Conservation (phyloP, 2,888 invertebrate species). For the Mythimna vitellina region DNA sequence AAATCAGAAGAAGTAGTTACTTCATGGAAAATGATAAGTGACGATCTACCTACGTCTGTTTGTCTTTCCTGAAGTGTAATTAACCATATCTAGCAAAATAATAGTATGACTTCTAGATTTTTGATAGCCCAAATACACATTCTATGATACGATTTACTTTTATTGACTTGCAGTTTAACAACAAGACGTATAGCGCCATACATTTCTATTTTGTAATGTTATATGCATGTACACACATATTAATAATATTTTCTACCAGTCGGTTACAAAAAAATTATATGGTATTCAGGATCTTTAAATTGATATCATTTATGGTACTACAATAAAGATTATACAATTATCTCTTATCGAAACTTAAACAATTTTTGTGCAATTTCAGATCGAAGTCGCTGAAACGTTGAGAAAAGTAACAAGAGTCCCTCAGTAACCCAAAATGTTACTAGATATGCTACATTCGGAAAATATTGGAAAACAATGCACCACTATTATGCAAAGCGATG, state of each 20-base stretch:
- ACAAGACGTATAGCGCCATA: too few species aligned
- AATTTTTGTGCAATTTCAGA: background rate
- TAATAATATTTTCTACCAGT: too few species aligned
- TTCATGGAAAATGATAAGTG: slow-evolving; percentile 36
- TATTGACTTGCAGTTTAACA: too few species aligned
- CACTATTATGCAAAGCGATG: slow-evolving; percentile 45
- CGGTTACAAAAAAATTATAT: slow-evolving; percentile 6
- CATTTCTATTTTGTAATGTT: too few species aligned
- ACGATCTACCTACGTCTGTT: background rate
- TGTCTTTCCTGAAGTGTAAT: background rate
- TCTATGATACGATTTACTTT: background rate
- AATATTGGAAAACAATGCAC: slow-evolving; percentile 9
- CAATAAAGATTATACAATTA: slow-evolving; percentile 27
- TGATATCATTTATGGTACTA: slow-evolving; percentile 31
- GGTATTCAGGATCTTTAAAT: slow-evolving; percentile 5
- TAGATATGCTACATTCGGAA: slow-evolving; percentile 17
- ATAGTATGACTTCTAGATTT: background rate
- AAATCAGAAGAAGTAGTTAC: slow-evolving; percentile 45
- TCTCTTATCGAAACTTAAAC: background rate
- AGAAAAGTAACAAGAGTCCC: background rate
- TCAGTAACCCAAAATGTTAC: slow-evolving; percentile 1
- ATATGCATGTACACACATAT: too few species aligned
- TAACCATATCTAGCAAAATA: background rate
- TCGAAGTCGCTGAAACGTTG: background rate
- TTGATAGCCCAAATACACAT: background rate